Conservation (phyloP, 2,888 invertebrate genomes). For the Leucoma salicis region DNA sequence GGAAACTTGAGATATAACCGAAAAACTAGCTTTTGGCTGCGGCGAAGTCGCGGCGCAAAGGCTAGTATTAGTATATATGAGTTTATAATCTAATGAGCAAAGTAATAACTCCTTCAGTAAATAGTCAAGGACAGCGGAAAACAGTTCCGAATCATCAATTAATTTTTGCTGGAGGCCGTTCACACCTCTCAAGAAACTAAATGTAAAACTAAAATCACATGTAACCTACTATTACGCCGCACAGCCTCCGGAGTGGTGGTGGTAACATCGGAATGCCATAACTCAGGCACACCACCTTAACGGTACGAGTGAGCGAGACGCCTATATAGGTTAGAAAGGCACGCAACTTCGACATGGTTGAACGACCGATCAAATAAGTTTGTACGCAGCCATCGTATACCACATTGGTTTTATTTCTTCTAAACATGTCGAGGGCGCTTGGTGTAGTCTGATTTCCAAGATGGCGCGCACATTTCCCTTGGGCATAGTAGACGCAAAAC, state of each 20-base stretch:
- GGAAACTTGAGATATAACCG: too few relatives aligned
- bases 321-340: conserved; percentile 46
- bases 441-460: conserved; percentile 57
- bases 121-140: too few relatives aligned
- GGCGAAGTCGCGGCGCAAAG: too few relatives aligned
- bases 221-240: conserved; percentile 57
- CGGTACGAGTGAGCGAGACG: conserved; percentile 70
- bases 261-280: conserved; percentile 79
- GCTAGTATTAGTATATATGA: too few relatives aligned
- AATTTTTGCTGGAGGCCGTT: conserved; percentile 52
- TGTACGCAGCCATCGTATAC: conserved; percentile 72
- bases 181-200: conserved; percentile 56
- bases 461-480: conserved; percentile 57
- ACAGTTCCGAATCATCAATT: conserved; percentile 43
- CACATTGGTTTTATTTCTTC: conserved; percentile 75
- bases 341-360: conserved; percentile 69
- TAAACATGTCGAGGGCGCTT: conserved; percentile 66
- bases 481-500: conserved; percentile 40
- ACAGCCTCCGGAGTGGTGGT: conserved; percentile 74
- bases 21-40: too few relatives aligned
- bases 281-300: conserved; percentile 78
- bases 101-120: too few relatives aligned
- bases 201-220: conserved; percentile 62
- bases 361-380: conserved; percentile 82
- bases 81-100: too few relatives aligned